phyloP scores from a whole-genome alignment of 2,113 vertebrate genomes.

The Oxygymnocypris stewartii region DNA sequence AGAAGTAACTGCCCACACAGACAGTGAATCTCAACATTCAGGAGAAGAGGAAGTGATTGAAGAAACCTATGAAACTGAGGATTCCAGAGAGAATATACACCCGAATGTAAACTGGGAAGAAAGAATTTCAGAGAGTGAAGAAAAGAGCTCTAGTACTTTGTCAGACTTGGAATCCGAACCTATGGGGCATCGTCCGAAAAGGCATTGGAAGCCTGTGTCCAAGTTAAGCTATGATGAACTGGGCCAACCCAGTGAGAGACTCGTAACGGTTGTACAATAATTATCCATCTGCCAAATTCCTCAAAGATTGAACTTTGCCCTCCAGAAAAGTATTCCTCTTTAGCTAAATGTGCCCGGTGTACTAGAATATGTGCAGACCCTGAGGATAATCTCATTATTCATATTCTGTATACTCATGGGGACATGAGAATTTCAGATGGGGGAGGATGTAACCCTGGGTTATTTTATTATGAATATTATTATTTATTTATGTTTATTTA shows the following conservation, averaged over 20 bases:
- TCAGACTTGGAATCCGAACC: neutral
- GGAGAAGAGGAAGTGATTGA: neutral
- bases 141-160: neutral
- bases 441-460: neutral
- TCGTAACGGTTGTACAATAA: neutral
- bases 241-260: slow-evolving; percentile 3
- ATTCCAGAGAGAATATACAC: neutral
- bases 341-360: neutral
- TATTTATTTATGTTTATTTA: too few species aligned
- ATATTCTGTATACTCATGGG: neutral
- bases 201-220: neutral
- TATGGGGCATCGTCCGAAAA: neutral
- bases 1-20: neutral
- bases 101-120: neutral
- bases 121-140: neutral
- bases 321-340: neutral
- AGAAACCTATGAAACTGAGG: neutral
- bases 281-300: neutral
- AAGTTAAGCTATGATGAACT: slow-evolving; percentile 2
- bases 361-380: neutral
- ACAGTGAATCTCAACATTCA: neutral
- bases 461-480: neutral
- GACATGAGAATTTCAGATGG: neutral
- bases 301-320: slow-evolving; percentile 13
- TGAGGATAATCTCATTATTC: neutral